phyloP scores from a whole-genome alignment of 2,113 vertebrate species.

The Pantherophis guttatus region DNA sequence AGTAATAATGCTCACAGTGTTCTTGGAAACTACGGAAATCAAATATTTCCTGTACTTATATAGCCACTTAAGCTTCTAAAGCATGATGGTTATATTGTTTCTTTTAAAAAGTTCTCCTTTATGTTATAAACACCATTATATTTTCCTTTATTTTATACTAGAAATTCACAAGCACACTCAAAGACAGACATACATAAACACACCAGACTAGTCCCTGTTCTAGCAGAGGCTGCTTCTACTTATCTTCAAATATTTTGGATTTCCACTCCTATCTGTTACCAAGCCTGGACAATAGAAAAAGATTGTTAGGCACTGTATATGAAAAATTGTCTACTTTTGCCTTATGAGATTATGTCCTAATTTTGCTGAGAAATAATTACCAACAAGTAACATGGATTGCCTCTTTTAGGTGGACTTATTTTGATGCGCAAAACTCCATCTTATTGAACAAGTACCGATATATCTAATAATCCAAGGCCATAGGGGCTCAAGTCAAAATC shows the following conservation, averaged over 20 bases:
- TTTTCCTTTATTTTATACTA: neutral
- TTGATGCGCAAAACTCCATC: neutral
- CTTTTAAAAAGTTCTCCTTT: neutral
- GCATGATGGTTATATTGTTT: neutral
- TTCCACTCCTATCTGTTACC: neutral
- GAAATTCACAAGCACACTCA: neutral
- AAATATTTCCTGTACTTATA: neutral
- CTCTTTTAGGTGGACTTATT: neutral
- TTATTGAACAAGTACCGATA: neutral
- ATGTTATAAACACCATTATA: neutral
- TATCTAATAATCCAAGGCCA: neutral
- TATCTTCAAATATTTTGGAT: neutral
- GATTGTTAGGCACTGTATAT: neutral
- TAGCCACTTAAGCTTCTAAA: neutral
- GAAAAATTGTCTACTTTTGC: neutral
- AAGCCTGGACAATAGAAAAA: neutral
- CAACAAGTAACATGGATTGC: neutral
- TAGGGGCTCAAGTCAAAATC: neutral
- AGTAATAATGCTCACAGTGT: conserved; percentile 24
- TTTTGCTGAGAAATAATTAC: neutral
- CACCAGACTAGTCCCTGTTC: neutral
- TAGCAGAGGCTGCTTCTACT: neutral
- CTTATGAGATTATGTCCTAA: neutral
- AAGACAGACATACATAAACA: too few species aligned
- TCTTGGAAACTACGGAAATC: neutral